Evolutionary conservation across 2,888 invertebrate genomes (phyloP).

Genomic region (Leptinotarsa peninsularis): DNA sequence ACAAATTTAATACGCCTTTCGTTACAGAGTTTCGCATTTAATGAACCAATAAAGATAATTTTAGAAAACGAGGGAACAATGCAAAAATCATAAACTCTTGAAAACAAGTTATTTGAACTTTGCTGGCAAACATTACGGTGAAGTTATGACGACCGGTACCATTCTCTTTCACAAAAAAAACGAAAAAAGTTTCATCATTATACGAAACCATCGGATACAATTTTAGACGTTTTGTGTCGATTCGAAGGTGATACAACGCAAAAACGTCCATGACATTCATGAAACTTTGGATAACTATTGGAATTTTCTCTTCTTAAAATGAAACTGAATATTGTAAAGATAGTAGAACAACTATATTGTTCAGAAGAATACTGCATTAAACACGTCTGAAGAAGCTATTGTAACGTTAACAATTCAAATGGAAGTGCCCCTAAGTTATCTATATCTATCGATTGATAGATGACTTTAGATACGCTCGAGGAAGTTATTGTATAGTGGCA

Average conservation of each 20-base stretch:
- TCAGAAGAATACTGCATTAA: too few species aligned
- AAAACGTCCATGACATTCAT: too few species aligned
- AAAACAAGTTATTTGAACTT: slow-evolving; percentile 4
- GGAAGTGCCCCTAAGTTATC: too few species aligned
- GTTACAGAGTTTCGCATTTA: slow-evolving; percentile 13
- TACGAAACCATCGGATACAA: background rate
- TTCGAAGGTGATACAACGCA: too few species aligned
- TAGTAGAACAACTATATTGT: background rate
- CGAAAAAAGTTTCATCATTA: background rate
- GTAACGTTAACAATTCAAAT: too few species aligned
- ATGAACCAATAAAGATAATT: slow-evolving; percentile 18
- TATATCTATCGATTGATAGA: too few species aligned
- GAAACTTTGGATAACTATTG: background rate
- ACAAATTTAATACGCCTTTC: background rate
- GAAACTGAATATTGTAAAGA: background rate
- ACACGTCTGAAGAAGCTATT: too few species aligned
- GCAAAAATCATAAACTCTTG: slow-evolving; percentile 5
- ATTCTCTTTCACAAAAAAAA: background rate
- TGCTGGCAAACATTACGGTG: background rate
- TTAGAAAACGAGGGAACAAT: slow-evolving; percentile 9
- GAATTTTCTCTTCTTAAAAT: background rate
- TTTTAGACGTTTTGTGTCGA: background rate
- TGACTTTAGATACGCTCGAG: too few species aligned
- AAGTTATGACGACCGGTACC: background rate
- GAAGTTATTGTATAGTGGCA: too few species aligned